Evolutionary conservation across 2,797 vertebrate species (phyloP).

Genomic region (Chromis chromis): DNA sequence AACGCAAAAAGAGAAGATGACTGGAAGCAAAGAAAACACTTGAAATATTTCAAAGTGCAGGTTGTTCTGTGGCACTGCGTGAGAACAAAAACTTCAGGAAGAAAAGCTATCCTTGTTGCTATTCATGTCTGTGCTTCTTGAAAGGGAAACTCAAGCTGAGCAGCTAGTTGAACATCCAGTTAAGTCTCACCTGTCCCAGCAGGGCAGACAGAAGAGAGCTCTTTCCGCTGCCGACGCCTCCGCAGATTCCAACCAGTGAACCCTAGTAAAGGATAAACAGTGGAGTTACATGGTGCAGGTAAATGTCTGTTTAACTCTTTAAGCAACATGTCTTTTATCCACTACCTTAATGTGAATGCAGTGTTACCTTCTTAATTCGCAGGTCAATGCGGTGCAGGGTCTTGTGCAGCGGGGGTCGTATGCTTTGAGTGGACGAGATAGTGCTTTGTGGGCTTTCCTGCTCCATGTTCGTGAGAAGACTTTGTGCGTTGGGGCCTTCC

Average conservation of each 20-base stretch:
- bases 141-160: constrained; percentile 5
- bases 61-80: neutral
- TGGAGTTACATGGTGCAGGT: neutral
- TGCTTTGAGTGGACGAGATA: constrained; percentile 85
- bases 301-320: neutral
- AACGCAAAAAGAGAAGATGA: constrained; percentile 30
- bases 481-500: constrained; percentile 77
- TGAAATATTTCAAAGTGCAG: constrained; percentile 1
- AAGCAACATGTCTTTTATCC: neutral
- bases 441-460: constrained; percentile 89
- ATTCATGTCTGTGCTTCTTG: constrained; percentile 8
- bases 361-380: constrained; percentile 78
- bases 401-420: constrained; percentile 84
- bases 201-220: constrained; percentile 87
- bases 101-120: constrained; percentile 7
- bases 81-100: neutral
- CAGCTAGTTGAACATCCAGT: neutral
- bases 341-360: constrained; percentile 1
- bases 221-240: constrained; percentile 86
- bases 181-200: constrained; percentile 84
- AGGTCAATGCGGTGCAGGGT: constrained; percentile 84
- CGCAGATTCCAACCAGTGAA: constrained; percentile 85
- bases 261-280: constrained; percentile 72
- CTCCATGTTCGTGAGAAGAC: constrained; percentile 86
- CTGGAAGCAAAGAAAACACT: constrained; percentile 6